Evolutionary conservation across 2,888 invertebrate genomes (phyloP), one percentile per base, ranked within the genome.

Genomic region (Scrobipalpa atriplicella): DNA sequence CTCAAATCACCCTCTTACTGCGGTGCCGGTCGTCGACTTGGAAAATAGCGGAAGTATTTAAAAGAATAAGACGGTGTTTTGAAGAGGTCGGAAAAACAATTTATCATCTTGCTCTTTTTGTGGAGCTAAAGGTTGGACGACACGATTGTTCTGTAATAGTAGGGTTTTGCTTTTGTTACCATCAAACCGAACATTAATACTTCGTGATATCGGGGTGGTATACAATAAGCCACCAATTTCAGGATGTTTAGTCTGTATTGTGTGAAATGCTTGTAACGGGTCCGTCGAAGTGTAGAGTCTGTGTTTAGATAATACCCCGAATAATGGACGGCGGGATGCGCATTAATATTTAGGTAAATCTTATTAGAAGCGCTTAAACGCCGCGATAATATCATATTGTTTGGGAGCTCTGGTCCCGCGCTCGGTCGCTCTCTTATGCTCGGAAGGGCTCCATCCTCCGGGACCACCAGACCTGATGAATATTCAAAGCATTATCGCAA

Each of bases 11-110:
- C 86, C 84, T 85, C 89, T 87, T 84, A 84, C 81, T 85, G 86
- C 83, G n/a, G n/a, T n/a, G n/a, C n/a, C n/a, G n/a, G n/a, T n/a
- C 89, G 89, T 86, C 87, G 90, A 86, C 84, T 87, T 84, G 90
- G 90, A 92, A 92, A 92, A 92, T 92, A 89, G 84, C 89, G 92
- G 91, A 92, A 90, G 90, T 91, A 81, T 89, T 92, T 89, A 90
- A 86, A 89, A 88, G 89, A 88, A 90, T 87, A 88, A 89, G 86
- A 84, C 90, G 84, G 84, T 91, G 87, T 92, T 92, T 91, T 90
- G 87, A 91, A 90, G 90, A 90, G 91, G 90, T 90, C 86, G 88
- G 82, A 80, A 82, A 85, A 90, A 90, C 89, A 90, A 92, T 92
- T 92, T 91, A 92, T 92, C 92, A 92, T 90, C 84, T 82, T 75